These are phyloP conservation scores for Craterocephalus amniculus DNA, from an alignment of 2,797 vertebrate genomes.

Conservation along the genomic window DNA sequence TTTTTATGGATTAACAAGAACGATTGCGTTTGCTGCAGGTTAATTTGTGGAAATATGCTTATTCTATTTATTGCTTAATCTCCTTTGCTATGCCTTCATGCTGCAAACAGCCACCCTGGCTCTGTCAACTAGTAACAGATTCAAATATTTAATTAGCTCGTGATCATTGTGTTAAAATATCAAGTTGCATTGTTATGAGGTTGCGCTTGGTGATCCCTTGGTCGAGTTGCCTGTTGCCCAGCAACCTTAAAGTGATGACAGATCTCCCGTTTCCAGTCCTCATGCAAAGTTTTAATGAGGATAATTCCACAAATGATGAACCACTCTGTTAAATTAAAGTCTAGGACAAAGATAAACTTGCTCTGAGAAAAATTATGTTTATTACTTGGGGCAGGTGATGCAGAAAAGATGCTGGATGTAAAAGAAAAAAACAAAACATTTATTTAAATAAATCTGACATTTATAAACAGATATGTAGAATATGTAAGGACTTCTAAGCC, in stretches of 20 bases:
- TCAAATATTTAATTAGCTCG: constrained; percentile 16
- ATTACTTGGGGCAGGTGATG: no score
- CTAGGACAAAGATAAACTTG: constrained; percentile 1
- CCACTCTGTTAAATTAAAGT: constrained; percentile 8
- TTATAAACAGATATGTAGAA: no score
- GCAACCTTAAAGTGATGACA: constrained; percentile 24
- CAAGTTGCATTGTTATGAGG: constrained; percentile 1
- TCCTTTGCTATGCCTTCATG: constrained; percentile 1
- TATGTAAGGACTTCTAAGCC: no score
- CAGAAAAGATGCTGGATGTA: no score
- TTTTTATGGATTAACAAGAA: constrained; percentile 7
- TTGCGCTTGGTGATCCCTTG: not conserved
- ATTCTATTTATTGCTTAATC: not conserved
- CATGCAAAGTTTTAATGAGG: constrained; percentile 7
- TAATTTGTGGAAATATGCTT: not conserved
- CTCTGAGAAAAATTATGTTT: not conserved
- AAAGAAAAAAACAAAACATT: no score
- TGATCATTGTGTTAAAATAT: constrained; percentile 8
- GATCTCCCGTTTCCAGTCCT: constrained; percentile 10
- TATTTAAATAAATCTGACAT: no score
- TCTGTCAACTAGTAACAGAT: constrained; percentile 6
- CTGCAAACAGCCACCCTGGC: not conserved
- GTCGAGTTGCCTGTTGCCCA: constrained; percentile 12
- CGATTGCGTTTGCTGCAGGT: not conserved
- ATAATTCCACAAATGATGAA: constrained; percentile 1